These are phyloP conservation scores for Phyllotreta cruciferae DNA, from an alignment of 2,888 invertebrate genomes.

Conservation along the genomic window DNA sequence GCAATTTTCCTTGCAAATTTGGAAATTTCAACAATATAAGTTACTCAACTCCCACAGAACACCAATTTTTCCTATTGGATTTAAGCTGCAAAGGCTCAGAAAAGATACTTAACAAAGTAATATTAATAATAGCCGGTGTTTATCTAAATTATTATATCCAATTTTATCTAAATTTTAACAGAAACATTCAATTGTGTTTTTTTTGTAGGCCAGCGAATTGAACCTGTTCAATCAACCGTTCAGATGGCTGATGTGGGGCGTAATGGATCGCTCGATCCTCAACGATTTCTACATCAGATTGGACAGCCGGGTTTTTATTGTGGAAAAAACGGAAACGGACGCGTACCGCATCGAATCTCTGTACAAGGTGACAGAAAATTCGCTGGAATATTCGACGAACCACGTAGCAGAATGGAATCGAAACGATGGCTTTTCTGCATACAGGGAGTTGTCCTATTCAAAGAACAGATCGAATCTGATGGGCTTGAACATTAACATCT, in stretches of 20 bases:
- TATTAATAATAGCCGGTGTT: too few relatives aligned
- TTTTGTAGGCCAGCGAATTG: conserved; percentile 43
- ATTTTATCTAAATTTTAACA: background rate
- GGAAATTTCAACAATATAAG: conserved; percentile 9
- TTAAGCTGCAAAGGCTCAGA: conserved; percentile 38
- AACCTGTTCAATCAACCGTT: conserved; percentile 46
- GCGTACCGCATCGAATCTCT: conserved; percentile 40
- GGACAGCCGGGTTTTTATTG: conserved; percentile 46
- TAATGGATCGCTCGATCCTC: conserved; percentile 22
- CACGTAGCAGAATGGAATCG: conserved; percentile 35
- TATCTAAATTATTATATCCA: background rate
- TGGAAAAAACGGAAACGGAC: conserved; percentile 32
- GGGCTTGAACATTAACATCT: conserved; percentile 47
- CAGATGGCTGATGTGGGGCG: conserved; percentile 47
- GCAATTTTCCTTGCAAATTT: conserved; percentile 17
- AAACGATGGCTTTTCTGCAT: conserved; percentile 30
- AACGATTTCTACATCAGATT: conserved; percentile 43
- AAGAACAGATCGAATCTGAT: conserved; percentile 41
- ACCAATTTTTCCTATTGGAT: conserved; percentile 45
- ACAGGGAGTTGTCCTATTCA: conserved; percentile 26
- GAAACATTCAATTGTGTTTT: background rate
- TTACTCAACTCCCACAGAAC: conserved; percentile 31
- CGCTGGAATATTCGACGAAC: conserved; percentile 32
- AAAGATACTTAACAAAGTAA: conserved; percentile 37
- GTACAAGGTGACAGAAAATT: conserved; percentile 42